Conservation (phyloP, 2,113 vertebrate genomes). For the Redunca redunca region DNA sequence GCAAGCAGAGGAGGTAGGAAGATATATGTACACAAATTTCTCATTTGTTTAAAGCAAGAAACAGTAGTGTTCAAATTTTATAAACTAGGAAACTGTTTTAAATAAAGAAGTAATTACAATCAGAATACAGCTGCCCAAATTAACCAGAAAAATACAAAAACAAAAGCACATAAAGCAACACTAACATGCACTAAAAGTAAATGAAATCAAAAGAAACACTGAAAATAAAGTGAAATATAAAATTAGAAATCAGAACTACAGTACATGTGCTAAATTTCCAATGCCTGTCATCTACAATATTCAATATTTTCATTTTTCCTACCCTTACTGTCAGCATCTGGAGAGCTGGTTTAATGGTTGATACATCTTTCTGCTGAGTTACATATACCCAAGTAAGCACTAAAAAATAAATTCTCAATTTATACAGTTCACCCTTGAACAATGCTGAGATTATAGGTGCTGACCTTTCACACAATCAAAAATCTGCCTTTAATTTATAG, state of each 20-base stretch:
- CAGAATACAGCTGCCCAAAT: neutral
- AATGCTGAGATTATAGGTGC: neutral
- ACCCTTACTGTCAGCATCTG: neutral
- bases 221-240: slow-evolving; percentile 4
- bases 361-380: neutral
- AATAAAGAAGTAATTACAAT: neutral
- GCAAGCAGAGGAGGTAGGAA: neutral
- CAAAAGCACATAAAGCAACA: neutral
- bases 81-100: neutral
- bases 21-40: neutral
- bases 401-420: neutral
- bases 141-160: neutral
- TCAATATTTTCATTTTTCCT: neutral
- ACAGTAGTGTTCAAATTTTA: neutral
- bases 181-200: neutral
- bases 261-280: neutral
- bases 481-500: neutral
- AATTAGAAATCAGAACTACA: neutral
- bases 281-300: neutral
- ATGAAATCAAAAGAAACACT: neutral
- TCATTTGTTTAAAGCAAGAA: neutral
- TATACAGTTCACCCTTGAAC: neutral
- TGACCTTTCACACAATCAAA: neutral
- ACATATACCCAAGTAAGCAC: neutral
- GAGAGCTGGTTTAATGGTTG: neutral